Evolutionary conservation across 2,797 vertebrate species (phyloP), one percentile per base, ranked within the genome.

Genomic region (Tragelaphus eurycerus): DNA sequence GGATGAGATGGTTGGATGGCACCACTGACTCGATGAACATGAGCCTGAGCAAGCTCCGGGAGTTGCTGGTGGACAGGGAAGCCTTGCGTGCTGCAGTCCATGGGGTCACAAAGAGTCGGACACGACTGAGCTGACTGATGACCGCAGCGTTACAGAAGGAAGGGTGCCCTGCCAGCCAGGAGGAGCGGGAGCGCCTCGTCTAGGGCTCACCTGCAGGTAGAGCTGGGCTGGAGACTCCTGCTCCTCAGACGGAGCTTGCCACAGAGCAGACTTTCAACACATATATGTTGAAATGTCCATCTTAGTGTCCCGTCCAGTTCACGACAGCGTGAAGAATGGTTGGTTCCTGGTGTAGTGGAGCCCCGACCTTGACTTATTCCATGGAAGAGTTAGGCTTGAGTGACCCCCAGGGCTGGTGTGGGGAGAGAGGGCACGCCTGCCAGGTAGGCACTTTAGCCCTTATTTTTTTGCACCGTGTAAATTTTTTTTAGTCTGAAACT

Each of bases 401-500:
- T 19, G 90, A 8, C 13, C 34, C 23, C 21, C 3, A 1, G 0
- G 21, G 48, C 14, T 1, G 3, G 29, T 2, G 55, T 1, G 4
- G 38, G 79, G 43, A 89, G 64, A 16, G 64, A 55, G 64, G 14
- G 4, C 79, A 19, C 13, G 10, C 27, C n/a, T 4, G 6, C 1
- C 6, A 25, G n/a, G 25, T 57, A 31, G 81, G 23, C 19, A 2
- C 23, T 43, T 5, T 15, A 9, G 38, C 50, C 5, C 31, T 60
- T 13, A 54, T n/a, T 34, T 82, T 54, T 95, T 64, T 86, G 27
- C 29, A 55, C 27, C 60, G 48, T 3, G 19, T 60, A 59, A 50
- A 14, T 5, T 59, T 71, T 55, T 74, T 74, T 55, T 31, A 52
- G n/a, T 59, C 90, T 31, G 46, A 93, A 94, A 95, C 55, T 92